phyloP scores from a whole-genome alignment of 1,140 invertebrate species.

The Camponotus vicinus region DNA sequence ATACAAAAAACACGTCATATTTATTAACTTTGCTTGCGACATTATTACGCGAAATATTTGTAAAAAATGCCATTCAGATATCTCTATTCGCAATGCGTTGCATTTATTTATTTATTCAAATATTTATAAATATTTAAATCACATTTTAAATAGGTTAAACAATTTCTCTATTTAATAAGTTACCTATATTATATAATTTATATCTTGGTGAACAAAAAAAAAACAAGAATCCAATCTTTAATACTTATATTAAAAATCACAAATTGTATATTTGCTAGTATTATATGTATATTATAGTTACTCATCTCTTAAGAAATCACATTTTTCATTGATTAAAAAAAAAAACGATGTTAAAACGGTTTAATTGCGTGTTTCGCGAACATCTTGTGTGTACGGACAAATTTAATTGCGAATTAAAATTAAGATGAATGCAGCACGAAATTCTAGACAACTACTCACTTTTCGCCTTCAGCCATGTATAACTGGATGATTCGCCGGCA shows the following conservation, averaged over 20 bases:
- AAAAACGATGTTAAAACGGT: not conserved
- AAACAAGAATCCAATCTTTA: not conserved
- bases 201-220: not conserved
- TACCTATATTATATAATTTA: not conserved
- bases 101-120: not conserved
- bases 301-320: no score
- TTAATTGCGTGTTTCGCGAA: slow-evolving; percentile 18
- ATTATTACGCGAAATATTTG: slow-evolving; percentile 28
- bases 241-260: not conserved
- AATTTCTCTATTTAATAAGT: slow-evolving; percentile 8
- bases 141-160: not conserved
- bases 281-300: no score
- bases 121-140: not conserved
- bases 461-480: slow-evolving; percentile 97
- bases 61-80: slow-evolving; percentile 1
- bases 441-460: slow-evolving; percentile 90
- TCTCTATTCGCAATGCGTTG: no score
- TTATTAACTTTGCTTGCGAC: slow-evolving; percentile 55
- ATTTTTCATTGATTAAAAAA: not conserved
- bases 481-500: slow-evolving; percentile 95
- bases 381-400: not conserved
- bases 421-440: not conserved
- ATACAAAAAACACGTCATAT: slow-evolving; percentile 76
- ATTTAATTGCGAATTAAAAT: not conserved
- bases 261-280: slow-evolving; percentile 1